Evolutionary conservation across 2,888 invertebrate genomes (phyloP), one percentile per base, ranked within the genome.

Genomic region (Tineola bisselliella): DNA sequence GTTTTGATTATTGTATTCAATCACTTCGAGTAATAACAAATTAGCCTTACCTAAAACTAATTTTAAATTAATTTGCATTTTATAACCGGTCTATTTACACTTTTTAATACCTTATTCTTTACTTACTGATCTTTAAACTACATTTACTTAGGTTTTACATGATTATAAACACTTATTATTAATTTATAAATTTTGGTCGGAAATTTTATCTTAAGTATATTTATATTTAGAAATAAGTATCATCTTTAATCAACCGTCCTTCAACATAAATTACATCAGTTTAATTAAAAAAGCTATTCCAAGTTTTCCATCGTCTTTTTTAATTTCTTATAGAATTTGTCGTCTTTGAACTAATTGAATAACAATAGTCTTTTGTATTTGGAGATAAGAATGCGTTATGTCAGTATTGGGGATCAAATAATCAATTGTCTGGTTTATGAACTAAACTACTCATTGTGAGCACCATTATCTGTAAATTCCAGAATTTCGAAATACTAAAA

Each of bases 11-110:
- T 10, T 52, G 17, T 44, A 59, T 62, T 52, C 59, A 52, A 61
- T 59, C 59, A 52, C 52, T 43, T 56, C 61, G 59, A 31, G 31
- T 44, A 56, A 62, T 61, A 59, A 62, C 59, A 58, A 44, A 44
- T 2, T 54, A 54, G 6, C 12, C 17, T 54, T 54, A 25, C 54
- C 17, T 54, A 54, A 15, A 54, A 54, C 54, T 25, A 54, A 54
- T 54, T 13, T 15, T 54, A 54, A 25, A 13, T 54, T 54, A 54
- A 25, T 54, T 52, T 52, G 15, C 15, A n/a, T n/a, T n/a, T n/a
- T n/a, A n/a, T n/a, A n/a, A n/a, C n/a, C n/a, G n/a, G n/a, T n/a
- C n/a, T n/a, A n/a, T n/a, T n/a, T n/a, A n/a, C n/a, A 25, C 25
- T 6, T 25, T 2, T 4, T 25, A 25, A 25, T 25, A 2, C 25